phyloP scores from a whole-genome alignment of 2,888 invertebrate genomes.

The Meteorus colon region DNA sequence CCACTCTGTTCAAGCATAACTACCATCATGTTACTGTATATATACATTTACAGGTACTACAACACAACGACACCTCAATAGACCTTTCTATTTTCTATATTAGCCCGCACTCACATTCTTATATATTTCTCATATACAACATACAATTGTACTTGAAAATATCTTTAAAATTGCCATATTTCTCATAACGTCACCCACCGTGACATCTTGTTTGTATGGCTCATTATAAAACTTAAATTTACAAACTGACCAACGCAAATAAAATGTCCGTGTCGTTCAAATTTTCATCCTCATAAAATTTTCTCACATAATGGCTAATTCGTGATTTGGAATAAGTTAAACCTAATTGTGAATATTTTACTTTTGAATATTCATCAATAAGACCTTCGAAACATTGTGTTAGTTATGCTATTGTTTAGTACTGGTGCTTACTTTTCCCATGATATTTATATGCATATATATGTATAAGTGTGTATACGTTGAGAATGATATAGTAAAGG shows the following conservation, averaged over 20 bases:
- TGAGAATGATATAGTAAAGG: not conserved
- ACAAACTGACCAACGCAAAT: constrained; percentile 58
- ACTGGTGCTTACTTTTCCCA: not conserved
- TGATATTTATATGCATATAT: not conserved
- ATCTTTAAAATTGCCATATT: not conserved
- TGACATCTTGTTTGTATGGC: constrained; percentile 9
- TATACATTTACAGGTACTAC: constrained; percentile 6
- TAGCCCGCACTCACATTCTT: not conserved
- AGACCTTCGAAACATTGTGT: not conserved
- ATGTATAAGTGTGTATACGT: not conserved
- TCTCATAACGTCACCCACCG: not conserved
- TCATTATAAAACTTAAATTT: constrained; percentile 65
- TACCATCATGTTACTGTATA: constrained; percentile 1
- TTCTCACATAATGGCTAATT: constrained; percentile 58
- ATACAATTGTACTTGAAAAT: not conserved
- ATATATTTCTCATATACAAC: not conserved
- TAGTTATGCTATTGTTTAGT: not conserved
- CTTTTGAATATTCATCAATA: constrained; percentile 51
- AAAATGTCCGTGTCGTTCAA: constrained; percentile 58
- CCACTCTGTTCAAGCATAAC: not conserved
- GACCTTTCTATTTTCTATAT: not conserved
- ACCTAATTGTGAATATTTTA: constrained; percentile 46
- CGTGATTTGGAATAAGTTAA: constrained; percentile 69
- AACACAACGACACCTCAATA: constrained; percentile 21
- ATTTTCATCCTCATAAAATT: constrained; percentile 56